Evolutionary conservation across 1,140 invertebrate genomes (phyloP), one percentile per base, ranked within the genome.

Genomic region (Drosophila ironensis): DNA sequence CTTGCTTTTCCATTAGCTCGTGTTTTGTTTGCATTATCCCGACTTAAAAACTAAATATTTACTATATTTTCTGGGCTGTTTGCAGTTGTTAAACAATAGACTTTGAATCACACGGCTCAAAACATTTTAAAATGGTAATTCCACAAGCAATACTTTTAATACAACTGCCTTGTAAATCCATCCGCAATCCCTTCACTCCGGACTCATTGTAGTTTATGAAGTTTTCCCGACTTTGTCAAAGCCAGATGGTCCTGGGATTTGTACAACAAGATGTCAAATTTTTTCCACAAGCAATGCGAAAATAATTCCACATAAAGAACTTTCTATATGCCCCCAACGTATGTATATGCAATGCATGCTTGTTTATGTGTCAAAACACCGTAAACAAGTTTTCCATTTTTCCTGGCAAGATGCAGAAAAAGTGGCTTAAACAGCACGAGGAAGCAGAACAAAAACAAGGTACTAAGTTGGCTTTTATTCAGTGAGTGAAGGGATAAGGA

Each of bases 311-410:
- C 38, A 37, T 38, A 61, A 28, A 20, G 11, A 47, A 48, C 17
- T 61, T 40, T 47, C 27, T 9, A 14, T 28, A 42, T 41, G 25
- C 22, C 11, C 16, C 45, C 16, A n/a, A 9, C 28, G 28, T 40
- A 42, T 41, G 74, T 37, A n/a, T 64, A 64, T 50, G 28, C 25
- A 75, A 56, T 22, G 20, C 50, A 46, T 33, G 60, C 42, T 51
- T 47, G 64, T 46, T 35, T 44, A 42, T 68, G 50, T 56, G 64
- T 54, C 50, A 53, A 75, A 75, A 60, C 47, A 35, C 30, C 64
- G 77, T 82, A 80, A 80, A 82, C 77, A 80, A 72, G 59, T 67
- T 81, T 56, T 35, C 66, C 44, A 61, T 75, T 64, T 57, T 63
- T 50, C 51, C 25, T 41, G 35, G 24, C 30, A 42, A 14, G 6